Conservation (phyloP, 2,113 vertebrate species). For the Pachypanchax playfairii region DNA sequence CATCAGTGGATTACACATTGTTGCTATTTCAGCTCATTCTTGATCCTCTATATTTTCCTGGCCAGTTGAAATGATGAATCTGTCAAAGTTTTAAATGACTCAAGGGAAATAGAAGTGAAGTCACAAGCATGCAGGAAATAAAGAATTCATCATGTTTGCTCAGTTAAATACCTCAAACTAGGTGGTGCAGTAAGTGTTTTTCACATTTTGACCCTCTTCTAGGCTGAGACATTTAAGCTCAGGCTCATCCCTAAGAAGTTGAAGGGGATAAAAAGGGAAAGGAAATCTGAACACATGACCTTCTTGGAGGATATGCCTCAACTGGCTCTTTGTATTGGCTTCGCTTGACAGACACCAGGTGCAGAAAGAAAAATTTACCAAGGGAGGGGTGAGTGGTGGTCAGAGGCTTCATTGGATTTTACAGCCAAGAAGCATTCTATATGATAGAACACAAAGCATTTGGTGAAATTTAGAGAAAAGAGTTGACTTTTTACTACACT, state of each 20-base stretch:
- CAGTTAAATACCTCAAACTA: constrained; percentile 26
- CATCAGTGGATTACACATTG: constrained; percentile 15
- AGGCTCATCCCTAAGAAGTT: constrained; percentile 66
- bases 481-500: background rate
- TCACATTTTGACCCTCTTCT: constrained; percentile 36
- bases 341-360: constrained; percentile 77
- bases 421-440: constrained; percentile 28
- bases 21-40: constrained; percentile 29
- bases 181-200: constrained; percentile 27
- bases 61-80: constrained; percentile 18
- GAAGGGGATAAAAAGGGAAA: constrained; percentile 70
- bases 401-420: constrained; percentile 13
- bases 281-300: constrained; percentile 74
- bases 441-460: constrained; percentile 2
- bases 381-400: background rate
- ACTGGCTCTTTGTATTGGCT: constrained; percentile 72
- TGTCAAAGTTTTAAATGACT: constrained; percentile 26
- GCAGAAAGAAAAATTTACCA: constrained; percentile 51
- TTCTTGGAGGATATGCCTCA: constrained; percentile 73
- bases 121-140: background rate
- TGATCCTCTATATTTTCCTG: constrained; percentile 17
- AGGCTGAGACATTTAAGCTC: constrained; percentile 48
- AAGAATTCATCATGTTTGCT: background rate
- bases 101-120: constrained; percentile 18
- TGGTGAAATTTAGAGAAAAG: background rate